These are phyloP conservation scores for Echinometra lucunter DNA, from an alignment of 53 echinoderm and acorn worm genomes.

Conservation along the genomic window DNA sequence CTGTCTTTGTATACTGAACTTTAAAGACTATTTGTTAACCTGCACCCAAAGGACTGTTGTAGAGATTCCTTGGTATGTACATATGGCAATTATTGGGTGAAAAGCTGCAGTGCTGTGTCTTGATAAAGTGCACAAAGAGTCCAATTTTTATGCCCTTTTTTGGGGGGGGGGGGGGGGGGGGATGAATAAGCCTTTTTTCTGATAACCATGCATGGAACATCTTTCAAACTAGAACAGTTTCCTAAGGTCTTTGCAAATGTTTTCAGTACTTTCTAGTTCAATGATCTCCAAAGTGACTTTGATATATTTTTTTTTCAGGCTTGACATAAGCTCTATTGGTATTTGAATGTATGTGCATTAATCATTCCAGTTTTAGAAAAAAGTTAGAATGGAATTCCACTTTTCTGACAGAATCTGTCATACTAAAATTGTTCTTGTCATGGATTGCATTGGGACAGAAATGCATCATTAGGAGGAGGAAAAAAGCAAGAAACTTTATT, in stretches of 20 bases:
- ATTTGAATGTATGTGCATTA: background rate
- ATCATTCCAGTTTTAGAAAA: conserved; percentile 31
- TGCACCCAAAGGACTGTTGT: too few relatives aligned
- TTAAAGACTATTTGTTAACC: too few relatives aligned
- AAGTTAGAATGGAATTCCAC: conserved; percentile 6
- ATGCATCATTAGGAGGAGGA: background rate
- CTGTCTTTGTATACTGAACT: too few relatives aligned
- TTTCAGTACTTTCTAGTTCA: background rate
- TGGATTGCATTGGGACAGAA: background rate
- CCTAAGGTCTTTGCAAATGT: background rate
- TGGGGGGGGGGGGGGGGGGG: too few relatives aligned
- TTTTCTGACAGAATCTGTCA: background rate
- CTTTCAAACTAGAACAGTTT: background rate
- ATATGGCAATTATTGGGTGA: too few relatives aligned
- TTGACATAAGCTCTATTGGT: background rate
- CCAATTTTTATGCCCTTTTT: background rate
- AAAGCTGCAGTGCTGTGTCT: background rate
- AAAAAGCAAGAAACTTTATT: background rate
- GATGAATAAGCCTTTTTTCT: background rate
- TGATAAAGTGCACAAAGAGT: background rate
- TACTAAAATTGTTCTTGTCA: background rate
- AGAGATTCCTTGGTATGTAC: too few relatives aligned
- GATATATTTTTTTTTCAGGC: background rate
- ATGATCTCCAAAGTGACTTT: background rate
- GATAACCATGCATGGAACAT: background rate